phyloP scores from a whole-genome alignment of 1,140 invertebrate species.

The Sarcophaga peregrina region DNA sequence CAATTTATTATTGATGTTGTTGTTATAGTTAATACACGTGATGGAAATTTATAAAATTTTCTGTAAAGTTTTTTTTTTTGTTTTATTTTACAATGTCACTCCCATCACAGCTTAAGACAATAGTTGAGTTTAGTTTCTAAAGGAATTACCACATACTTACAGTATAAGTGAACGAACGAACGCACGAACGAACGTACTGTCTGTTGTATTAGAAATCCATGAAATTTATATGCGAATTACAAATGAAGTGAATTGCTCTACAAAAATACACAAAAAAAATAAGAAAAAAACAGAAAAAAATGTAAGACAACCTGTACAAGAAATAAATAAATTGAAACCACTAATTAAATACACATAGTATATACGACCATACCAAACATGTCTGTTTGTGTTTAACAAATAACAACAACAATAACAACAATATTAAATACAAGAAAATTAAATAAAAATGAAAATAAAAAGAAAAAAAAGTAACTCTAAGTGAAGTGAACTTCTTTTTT shows the following conservation, averaged over 20 bases:
- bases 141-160: slow-evolving; percentile 3
- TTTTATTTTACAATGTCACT: slow-evolving; percentile 29
- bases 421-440: neutral
- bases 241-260: slow-evolving; percentile 30
- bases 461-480: neutral
- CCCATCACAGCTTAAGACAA: slow-evolving; percentile 28
- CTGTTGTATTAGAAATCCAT: slow-evolving; percentile 5
- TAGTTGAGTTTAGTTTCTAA: neutral
- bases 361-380: neutral
- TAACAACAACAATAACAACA: neutral
- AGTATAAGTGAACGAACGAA: neutral
- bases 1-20: neutral
- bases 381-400: neutral
- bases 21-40: neutral
- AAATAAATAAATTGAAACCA: slow-evolving; percentile 25
- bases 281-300: too few species aligned
- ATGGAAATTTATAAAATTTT: neutral
- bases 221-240: slow-evolving; percentile 32
- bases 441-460: neutral
- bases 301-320: neutral
- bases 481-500: neutral
- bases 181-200: neutral
- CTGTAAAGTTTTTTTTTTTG: neutral
- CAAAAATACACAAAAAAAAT: neutral
- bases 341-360: slow-evolving; percentile 25